Evolutionary conservation across 2,888 invertebrate genomes (phyloP).

Genomic region (Lasioglossum lativentre): DNA sequence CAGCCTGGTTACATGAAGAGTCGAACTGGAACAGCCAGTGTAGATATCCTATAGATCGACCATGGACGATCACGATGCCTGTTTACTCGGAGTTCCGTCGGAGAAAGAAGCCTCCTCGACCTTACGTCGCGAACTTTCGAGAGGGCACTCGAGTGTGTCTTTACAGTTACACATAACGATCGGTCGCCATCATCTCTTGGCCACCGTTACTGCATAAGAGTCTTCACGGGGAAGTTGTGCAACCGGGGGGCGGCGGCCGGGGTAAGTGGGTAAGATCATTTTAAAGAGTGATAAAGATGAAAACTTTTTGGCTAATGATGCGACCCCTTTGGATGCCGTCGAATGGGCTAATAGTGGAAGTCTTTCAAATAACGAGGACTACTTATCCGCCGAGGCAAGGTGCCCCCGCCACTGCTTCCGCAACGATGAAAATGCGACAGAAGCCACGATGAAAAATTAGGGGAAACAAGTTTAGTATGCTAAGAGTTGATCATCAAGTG

Average conservation of each 20-base stretch:
- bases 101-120: slow-evolving; percentile 53
- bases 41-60: not conserved
- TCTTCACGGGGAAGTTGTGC: slow-evolving; percentile 61
- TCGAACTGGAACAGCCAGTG: not conserved
- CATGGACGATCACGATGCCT: slow-evolving; percentile 39
- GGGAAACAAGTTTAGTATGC: not conserved
- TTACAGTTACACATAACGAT: slow-evolving; percentile 58
- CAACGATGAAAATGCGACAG: slow-evolving; percentile 29
- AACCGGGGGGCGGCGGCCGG: not conserved
- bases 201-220: slow-evolving; percentile 42
- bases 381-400: slow-evolving; percentile 41
- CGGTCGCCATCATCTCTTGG: slow-evolving; percentile 52
- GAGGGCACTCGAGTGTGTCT: slow-evolving; percentile 51
- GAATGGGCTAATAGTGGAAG: slow-evolving; percentile 47
- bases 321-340: slow-evolving; percentile 41
- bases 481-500: not conserved
- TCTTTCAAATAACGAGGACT: slow-evolving; percentile 48
- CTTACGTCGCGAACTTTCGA: slow-evolving; percentile 61
- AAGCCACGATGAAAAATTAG: slow-evolving; percentile 12
- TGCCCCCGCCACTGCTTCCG: not conserved
- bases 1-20: not conserved
- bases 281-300: slow-evolving; percentile 68
- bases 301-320: slow-evolving; percentile 70
- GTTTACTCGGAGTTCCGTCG: slow-evolving; percentile 35
- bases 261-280: slow-evolving; percentile 44